phyloP scores from a whole-genome alignment of 2,113 vertebrate species.

The Boleophthalmus pectinirostris region DNA sequence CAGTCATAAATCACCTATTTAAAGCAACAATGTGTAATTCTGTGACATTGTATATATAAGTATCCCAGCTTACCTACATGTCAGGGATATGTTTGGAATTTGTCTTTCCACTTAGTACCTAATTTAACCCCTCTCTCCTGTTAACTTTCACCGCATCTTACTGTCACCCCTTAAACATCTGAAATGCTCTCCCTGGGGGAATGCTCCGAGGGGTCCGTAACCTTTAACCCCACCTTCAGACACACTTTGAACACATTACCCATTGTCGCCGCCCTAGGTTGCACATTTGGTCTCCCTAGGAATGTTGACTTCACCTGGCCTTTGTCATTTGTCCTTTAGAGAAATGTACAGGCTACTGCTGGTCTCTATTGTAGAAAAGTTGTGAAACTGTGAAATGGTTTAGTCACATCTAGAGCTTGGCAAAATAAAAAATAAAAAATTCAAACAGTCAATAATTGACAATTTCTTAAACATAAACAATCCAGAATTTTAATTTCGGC shows the following conservation, averaged over 20 bases:
- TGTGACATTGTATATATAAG: too few relatives aligned
- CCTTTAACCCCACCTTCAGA: conserved; percentile 8
- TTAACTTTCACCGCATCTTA: conserved; percentile 12
- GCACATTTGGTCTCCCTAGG: neutral
- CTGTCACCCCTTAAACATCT: neutral
- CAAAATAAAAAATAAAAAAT: too few relatives aligned
- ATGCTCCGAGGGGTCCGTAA: neutral
- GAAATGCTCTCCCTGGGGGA: neutral
- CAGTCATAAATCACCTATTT: neutral
- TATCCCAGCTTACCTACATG: neutral
- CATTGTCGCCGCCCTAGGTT: conserved; percentile 11
- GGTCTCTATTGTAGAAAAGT: neutral
- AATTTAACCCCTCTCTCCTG: conserved; percentile 19
- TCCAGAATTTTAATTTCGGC: too few relatives aligned
- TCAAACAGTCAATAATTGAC: too few relatives aligned
- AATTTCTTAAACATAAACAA: too few relatives aligned
- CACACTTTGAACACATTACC: conserved; percentile 45
- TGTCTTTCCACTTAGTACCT: too few relatives aligned
- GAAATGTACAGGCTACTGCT: neutral
- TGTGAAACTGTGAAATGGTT: too few relatives aligned
- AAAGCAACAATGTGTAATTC: neutral
- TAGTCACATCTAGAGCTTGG: neutral
- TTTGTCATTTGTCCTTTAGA: conserved; percentile 8
- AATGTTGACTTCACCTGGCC: conserved; percentile 21
- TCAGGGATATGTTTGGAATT: neutral